Evolutionary conservation across 2,113 vertebrate species (phyloP).

Genomic region (Engraulis encrasicolus): DNA sequence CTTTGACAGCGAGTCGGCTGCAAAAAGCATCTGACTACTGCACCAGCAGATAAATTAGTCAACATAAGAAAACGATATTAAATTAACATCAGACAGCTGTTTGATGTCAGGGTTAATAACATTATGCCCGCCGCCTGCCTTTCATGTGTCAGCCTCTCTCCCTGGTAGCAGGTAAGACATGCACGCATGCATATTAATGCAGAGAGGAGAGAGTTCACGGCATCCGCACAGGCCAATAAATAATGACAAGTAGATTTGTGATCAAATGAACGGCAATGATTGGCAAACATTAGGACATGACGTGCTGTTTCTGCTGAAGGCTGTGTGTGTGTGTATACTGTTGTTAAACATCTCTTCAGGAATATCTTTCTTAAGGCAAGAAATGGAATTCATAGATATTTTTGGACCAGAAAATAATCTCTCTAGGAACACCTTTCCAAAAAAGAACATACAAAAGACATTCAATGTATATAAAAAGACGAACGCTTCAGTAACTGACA

Average conservation of each 20-base stretch:
- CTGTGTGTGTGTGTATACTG: no score
- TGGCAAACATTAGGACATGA: background rate
- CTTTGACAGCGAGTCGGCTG: background rate
- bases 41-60: background rate
- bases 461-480: background rate
- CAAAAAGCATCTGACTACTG: background rate
- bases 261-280: background rate
- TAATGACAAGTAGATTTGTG: background rate
- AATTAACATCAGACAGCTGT: background rate
- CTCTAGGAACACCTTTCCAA: background rate
- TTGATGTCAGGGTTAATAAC: background rate
- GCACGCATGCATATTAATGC: background rate
- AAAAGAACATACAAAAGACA: background rate
- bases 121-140: background rate
- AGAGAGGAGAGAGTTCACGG: background rate
- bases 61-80: background rate
- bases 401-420: background rate
- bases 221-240: background rate
- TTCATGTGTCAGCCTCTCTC: background rate
- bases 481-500: slow-evolving; percentile 11
- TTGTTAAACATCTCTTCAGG: background rate
- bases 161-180: background rate
- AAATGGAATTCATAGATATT: background rate
- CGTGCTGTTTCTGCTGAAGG: background rate
- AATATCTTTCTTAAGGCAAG: background rate